Percentiles rank a stretch among this genome's conserved stretches.
Evolutionary conservation across 2,797 vertebrate species (phyloP).

Genomic region (Fratercula arctica): DNA sequence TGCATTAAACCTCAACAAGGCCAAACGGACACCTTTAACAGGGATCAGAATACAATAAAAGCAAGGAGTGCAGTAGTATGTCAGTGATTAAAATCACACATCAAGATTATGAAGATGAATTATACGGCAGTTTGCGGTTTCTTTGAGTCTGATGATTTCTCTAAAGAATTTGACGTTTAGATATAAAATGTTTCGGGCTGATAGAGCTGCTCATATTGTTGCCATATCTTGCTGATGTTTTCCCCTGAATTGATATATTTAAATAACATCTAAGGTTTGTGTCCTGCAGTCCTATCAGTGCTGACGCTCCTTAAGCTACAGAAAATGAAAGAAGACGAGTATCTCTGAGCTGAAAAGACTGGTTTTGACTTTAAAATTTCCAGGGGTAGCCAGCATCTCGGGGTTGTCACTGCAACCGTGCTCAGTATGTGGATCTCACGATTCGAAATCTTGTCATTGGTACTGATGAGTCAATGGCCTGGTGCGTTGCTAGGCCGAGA

Average conservation of each 20-base stretch:
- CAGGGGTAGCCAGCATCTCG: neutral
- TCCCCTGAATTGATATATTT: neutral
- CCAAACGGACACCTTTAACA: neutral
- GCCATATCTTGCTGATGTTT: neutral
- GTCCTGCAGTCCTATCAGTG: neutral
- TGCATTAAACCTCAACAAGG: neutral
- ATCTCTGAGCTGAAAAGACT: neutral
- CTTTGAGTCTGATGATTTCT: neutral
- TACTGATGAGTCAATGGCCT: neutral
- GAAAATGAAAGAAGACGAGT: neutral
- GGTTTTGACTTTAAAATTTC: neutral
- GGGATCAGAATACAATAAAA: neutral
- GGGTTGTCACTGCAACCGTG: neutral
- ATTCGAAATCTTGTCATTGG: neutral
- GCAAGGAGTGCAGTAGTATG: neutral
- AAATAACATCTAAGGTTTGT: neutral
- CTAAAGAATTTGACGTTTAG: neutral
- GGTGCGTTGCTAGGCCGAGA: neutral
- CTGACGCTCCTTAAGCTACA: neutral
- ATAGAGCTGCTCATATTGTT: neutral
- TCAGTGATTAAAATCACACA: conserved; percentile 7
- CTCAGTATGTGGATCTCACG: neutral
- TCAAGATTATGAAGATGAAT: conserved; percentile 34
- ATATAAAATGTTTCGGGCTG: neutral
- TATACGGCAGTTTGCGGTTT: neutral